A percentile compares a stretch with the other conserved stretches of the same genome.
phyloP scores from a whole-genome alignment of 2,113 vertebrate genomes.

The Rana temporaria region DNA sequence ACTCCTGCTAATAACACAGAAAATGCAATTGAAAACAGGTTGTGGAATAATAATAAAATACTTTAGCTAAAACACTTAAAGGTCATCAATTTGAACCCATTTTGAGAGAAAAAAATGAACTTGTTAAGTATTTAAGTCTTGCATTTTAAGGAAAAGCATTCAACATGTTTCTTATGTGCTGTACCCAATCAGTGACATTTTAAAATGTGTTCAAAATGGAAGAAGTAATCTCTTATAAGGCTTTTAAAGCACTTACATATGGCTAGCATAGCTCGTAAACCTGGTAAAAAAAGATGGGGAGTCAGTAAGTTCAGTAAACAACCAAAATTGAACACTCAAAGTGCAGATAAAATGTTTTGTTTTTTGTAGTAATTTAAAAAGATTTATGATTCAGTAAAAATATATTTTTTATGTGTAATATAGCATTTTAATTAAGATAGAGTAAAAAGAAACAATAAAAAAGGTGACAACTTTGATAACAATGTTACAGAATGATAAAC shows the following conservation, averaged over 20 bases:
- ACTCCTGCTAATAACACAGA: conserved; percentile 32
- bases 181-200: neutral
- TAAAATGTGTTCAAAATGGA: neutral
- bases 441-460: too few species aligned
- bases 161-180: conserved; percentile 17
- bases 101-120: conserved; percentile 11
- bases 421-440: too few species aligned
- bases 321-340: too few species aligned
- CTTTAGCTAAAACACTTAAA: conserved; percentile 42
- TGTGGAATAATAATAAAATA: conserved; percentile 38
- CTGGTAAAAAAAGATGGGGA: neutral
- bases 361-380: too few species aligned
- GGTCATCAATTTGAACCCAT: conserved; percentile 24
- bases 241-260: conserved; percentile 21
- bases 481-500: too few species aligned
- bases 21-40: conserved; percentile 45
- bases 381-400: too few species aligned
- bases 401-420: too few species aligned
- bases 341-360: too few species aligned
- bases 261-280: neutral
- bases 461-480: too few species aligned
- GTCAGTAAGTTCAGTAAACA: neutral
- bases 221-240: conserved; percentile 1
- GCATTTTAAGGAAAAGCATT: conserved; percentile 1
- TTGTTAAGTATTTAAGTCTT: conserved; percentile 13